phyloP scores from a whole-genome alignment of 2,113 vertebrate species.

The Chauna torquata region DNA sequence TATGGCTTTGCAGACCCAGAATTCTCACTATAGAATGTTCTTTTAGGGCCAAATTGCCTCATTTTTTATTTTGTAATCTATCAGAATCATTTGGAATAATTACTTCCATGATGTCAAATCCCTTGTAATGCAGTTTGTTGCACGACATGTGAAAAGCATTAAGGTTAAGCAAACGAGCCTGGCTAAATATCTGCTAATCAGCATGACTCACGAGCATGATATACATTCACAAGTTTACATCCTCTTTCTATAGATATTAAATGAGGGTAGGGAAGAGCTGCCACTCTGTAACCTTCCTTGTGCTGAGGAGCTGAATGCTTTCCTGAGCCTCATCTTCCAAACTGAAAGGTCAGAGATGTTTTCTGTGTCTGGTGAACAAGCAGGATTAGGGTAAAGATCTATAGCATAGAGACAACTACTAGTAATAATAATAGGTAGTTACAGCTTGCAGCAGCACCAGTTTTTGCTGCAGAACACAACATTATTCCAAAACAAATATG shows the following conservation, averaged over 20 bases:
- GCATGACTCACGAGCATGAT: conserved; percentile 44
- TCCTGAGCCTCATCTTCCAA: not conserved
- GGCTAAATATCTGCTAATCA: conserved; percentile 40
- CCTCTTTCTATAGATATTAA: conserved; percentile 19
- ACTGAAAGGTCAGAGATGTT: not conserved
- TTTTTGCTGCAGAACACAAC: not conserved
- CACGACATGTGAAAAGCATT: conserved; percentile 3
- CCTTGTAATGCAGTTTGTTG: conserved; percentile 34
- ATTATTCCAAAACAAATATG: not conserved
- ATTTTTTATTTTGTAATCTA: conserved; percentile 54
- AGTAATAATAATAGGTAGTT: not conserved
- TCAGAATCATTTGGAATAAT: conserved; percentile 69
- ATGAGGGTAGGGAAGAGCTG: not conserved
- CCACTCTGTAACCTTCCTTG: not conserved
- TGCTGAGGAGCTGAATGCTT: not conserved
- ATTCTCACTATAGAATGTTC: conserved; percentile 74
- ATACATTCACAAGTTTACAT: conserved; percentile 9
- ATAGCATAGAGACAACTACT: fast-evolving
- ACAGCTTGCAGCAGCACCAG: not conserved
- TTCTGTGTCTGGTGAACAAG: not conserved
- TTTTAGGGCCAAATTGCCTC: conserved; percentile 68
- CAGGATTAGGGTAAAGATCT: not conserved
- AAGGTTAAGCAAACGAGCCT: conserved; percentile 30
- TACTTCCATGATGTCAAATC: conserved; percentile 66
- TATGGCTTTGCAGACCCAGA: conserved; percentile 71